These are phyloP conservation scores for Vulpes vulpes DNA, from an alignment of 2,113 vertebrate species.

Conservation along the genomic window DNA sequence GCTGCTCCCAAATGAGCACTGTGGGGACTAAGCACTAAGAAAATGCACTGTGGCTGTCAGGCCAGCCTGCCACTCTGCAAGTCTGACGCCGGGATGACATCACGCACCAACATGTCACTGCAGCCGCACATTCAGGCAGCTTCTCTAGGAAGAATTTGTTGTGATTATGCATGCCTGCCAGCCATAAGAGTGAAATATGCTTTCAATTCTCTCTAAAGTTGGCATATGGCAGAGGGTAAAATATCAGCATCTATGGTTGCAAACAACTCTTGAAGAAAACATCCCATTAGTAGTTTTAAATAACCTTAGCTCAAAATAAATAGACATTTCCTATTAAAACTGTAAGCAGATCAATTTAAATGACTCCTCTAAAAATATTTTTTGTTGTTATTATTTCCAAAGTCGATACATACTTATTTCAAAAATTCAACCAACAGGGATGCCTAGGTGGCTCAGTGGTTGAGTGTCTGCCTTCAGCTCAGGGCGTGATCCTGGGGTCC, in stretches of 20 bases:
- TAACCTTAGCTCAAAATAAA: constrained; percentile 8
- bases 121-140: constrained; percentile 79
- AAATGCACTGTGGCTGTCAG: constrained; percentile 84
- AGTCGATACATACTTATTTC: background rate
- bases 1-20: constrained; percentile 78
- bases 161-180: constrained; percentile 56
- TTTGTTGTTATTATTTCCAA: background rate
- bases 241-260: background rate
- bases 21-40: constrained; percentile 74
- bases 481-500: too few species aligned
- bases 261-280: constrained; percentile 28
- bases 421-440: background rate
- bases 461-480: too few species aligned
- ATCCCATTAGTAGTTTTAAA: constrained; percentile 31
- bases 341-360: constrained; percentile 1
- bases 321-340: constrained; percentile 31
- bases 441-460: too few species aligned
- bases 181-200: constrained; percentile 2
- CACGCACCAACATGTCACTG: constrained; percentile 85
- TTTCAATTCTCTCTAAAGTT: constrained; percentile 1
- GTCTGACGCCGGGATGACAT: constrained; percentile 91
- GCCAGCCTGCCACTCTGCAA: constrained; percentile 83
- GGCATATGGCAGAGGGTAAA: background rate
- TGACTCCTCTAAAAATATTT: background rate
- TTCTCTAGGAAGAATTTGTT: constrained; percentile 75